A percentile compares a stretch with the other conserved stretches of the same genome.
Conservation (phyloP, 1,140 invertebrate species). For the Halictus rubicundus region DNA sequence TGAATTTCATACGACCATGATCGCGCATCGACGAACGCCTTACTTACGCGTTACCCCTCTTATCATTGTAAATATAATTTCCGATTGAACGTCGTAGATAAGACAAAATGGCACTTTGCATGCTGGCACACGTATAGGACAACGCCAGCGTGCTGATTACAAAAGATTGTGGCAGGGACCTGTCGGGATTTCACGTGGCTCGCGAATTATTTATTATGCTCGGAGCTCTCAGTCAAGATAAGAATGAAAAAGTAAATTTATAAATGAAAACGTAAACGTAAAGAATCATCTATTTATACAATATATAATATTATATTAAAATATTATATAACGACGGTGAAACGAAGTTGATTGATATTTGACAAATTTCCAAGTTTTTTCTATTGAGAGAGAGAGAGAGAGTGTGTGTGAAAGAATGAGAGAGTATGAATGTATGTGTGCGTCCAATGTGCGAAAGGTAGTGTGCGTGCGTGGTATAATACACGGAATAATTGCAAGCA, state of each 20-base stretch:
- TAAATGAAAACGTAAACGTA: slow-evolving; percentile 51
- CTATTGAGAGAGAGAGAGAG: slow-evolving; percentile 49
- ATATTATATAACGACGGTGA: slow-evolving; percentile 61
- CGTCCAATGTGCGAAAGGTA: slow-evolving; percentile 15
- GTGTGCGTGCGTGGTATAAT: slow-evolving; percentile 53
- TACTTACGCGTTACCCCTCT: neutral
- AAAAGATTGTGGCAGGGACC: neutral
- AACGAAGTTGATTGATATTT: slow-evolving; percentile 55
- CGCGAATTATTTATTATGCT: slow-evolving; percentile 56
- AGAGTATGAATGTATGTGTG: neutral
- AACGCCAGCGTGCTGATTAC: no score
- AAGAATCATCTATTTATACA: slow-evolving; percentile 71
- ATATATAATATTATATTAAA: slow-evolving; percentile 42
- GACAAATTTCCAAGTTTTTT: slow-evolving; percentile 66
- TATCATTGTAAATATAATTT: slow-evolving; percentile 54
- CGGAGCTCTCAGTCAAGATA: slow-evolving; percentile 58
- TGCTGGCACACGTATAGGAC: neutral
- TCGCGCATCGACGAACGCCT: slow-evolving; percentile 7
- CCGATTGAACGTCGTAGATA: neutral
- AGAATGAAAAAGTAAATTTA: slow-evolving; percentile 56
- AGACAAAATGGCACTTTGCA: neutral
- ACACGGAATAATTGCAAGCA: slow-evolving; percentile 51
- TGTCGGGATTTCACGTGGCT: slow-evolving; percentile 63
- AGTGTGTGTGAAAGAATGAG: neutral
- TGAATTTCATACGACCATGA: slow-evolving; percentile 59